Evolutionary conservation across 2,797 vertebrate genomes (phyloP).

Genomic region (Melanotaenia trifasciata): DNA sequence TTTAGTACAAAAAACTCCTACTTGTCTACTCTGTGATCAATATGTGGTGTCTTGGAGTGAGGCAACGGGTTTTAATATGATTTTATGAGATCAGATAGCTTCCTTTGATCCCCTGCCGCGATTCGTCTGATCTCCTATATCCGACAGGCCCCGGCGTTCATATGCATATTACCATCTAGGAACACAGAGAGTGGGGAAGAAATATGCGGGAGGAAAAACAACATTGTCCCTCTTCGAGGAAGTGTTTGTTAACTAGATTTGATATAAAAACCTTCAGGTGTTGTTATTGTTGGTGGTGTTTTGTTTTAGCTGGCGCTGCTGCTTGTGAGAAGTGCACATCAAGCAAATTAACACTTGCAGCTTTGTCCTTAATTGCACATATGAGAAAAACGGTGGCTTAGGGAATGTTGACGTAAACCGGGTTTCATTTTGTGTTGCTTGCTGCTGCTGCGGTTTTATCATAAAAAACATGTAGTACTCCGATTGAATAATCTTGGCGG

Average conservation of each 20-base stretch:
- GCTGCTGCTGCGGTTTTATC: constrained; percentile 63
- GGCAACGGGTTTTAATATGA: constrained; percentile 74
- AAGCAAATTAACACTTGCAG: constrained; percentile 82
- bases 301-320: constrained; percentile 72
- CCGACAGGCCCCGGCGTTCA: constrained; percentile 68
- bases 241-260: constrained; percentile 71
- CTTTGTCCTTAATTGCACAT: constrained; percentile 82
- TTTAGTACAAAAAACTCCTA: constrained; percentile 57
- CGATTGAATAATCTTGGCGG: constrained; percentile 43
- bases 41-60: constrained; percentile 68
- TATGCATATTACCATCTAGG: constrained; percentile 69
- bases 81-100: constrained; percentile 82
- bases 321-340: constrained; percentile 76
- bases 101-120: constrained; percentile 73
- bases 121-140: constrained; percentile 75
- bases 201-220: constrained; percentile 57
- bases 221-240: constrained; percentile 68
- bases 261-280: constrained; percentile 60
- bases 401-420: constrained; percentile 75
- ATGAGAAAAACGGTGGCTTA: constrained; percentile 74
- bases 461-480: constrained; percentile 52
- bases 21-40: constrained; percentile 74
- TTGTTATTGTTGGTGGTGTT: constrained; percentile 69
- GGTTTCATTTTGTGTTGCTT: constrained; percentile 70
- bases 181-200: constrained; percentile 45